phyloP scores from a whole-genome alignment of 2,888 invertebrate species.

The Lypha dubia region DNA sequence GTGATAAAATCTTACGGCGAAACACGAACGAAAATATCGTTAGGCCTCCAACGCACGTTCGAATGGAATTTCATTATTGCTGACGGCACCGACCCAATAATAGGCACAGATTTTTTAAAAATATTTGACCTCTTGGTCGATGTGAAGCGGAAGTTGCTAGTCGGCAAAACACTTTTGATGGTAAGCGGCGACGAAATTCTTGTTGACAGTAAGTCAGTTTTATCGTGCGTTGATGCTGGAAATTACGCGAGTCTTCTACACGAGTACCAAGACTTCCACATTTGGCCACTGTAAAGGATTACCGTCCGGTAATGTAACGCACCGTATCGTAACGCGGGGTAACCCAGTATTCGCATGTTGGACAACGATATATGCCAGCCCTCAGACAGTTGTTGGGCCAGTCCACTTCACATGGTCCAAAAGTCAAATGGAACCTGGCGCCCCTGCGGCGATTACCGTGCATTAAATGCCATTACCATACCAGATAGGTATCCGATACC shows the following conservation, averaged over 20 bases:
- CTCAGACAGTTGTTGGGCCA: constrained; percentile 69
- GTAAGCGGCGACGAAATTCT: neutral
- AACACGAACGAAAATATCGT: too few relatives aligned
- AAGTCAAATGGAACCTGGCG: constrained; percentile 49
- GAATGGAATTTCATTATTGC: too few relatives aligned
- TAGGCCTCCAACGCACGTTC: neutral
- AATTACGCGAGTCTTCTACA: neutral
- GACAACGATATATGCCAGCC: too few relatives aligned
- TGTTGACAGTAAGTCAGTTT: too few relatives aligned
- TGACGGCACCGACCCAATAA: neutral
- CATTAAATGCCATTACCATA: constrained; percentile 37
- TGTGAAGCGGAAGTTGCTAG: too few relatives aligned
- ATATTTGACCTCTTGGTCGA: neutral
- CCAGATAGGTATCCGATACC: constrained; percentile 48
- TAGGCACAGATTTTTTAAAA: neutral
- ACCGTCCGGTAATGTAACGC: neutral
- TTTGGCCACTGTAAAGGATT: neutral
- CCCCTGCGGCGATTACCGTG: constrained; percentile 49
- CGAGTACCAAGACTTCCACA: neutral
- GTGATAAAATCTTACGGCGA: constrained; percentile 18
- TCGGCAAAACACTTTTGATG: neutral
- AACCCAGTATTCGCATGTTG: too few relatives aligned
- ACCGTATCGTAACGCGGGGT: neutral
- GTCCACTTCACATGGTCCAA: constrained; percentile 64
- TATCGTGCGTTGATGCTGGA: neutral